Percentiles rank a stretch among this genome's conserved stretches.
Evolutionary conservation across 2,797 vertebrate species (phyloP).

Genomic region (Neoniphon sammara): DNA sequence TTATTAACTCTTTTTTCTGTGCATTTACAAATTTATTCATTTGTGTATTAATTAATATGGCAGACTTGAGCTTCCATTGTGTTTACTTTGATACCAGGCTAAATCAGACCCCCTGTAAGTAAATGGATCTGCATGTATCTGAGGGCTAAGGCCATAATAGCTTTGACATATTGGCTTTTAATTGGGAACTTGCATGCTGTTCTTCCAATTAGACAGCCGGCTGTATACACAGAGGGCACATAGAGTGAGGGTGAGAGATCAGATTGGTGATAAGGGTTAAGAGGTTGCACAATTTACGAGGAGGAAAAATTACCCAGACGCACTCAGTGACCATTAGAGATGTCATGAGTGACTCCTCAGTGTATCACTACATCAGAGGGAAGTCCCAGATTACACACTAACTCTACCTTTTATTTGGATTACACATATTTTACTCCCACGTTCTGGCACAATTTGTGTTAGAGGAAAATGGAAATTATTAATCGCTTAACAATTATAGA

Average conservation of each 20-base stretch:
- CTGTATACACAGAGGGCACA: constrained; percentile 10
- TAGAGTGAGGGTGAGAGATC: too few relatives aligned
- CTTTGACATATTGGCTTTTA: not conserved
- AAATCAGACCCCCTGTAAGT: not conserved
- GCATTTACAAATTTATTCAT: too few relatives aligned
- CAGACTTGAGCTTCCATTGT: too few relatives aligned
- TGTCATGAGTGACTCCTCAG: constrained; percentile 38
- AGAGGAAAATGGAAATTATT: constrained; percentile 69
- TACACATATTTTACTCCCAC: constrained; percentile 27
- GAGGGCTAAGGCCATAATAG: not conserved
- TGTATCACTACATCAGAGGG: constrained; percentile 22
- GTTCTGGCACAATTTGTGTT: constrained; percentile 26
- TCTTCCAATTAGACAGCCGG: constrained; percentile 1
- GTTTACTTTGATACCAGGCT: not conserved
- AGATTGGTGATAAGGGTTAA: too few relatives aligned
- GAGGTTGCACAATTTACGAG: not conserved
- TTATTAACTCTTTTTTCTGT: too few relatives aligned
- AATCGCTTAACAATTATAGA: constrained; percentile 55
- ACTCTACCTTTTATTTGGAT: constrained; percentile 34
- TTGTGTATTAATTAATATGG: too few relatives aligned
- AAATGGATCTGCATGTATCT: not conserved
- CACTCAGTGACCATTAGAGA: constrained; percentile 46
- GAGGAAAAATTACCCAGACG: constrained; percentile 36
- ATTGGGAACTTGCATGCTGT: not conserved
- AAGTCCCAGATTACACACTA: constrained; percentile 20